A percentile compares a stretch with the other conserved stretches of the same genome.
Evolutionary conservation across 2,888 invertebrate genomes (phyloP).

Genomic region (Eupsilia transversa): DNA sequence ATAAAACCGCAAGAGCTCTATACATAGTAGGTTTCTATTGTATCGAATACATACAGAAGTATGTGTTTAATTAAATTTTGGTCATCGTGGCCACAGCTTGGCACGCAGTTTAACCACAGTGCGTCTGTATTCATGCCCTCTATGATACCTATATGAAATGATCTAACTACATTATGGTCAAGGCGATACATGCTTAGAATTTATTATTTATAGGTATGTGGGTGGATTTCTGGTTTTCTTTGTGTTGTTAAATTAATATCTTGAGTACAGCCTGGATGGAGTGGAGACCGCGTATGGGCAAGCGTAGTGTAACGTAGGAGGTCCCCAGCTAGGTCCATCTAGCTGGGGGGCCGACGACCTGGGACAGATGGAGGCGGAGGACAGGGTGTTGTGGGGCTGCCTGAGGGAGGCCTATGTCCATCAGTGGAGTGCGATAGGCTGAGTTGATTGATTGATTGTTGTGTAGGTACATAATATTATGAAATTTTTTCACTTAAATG

Average conservation of each 20-base stretch:
- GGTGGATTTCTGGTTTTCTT: conserved; percentile 16
- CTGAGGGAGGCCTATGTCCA: too few species aligned
- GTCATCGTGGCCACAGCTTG: conserved; percentile 49
- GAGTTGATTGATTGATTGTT: too few species aligned
- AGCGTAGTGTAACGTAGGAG: too few species aligned
- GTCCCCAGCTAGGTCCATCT: too few species aligned
- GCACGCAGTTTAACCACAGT: conserved; percentile 53
- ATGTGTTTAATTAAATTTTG: conserved; percentile 55
- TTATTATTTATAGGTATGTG: conserved; percentile 33
- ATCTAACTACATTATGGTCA: conserved; percentile 39
- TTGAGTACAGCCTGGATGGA: too few species aligned
- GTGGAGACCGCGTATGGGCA: too few species aligned
- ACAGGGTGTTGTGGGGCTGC: too few species aligned
- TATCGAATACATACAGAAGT: conserved; percentile 19
- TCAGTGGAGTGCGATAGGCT: too few species aligned
- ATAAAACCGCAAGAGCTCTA: conserved; percentile 49
- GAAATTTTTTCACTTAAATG: not conserved
- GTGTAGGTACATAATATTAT: conserved; percentile 1
- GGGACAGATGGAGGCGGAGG: too few species aligned
- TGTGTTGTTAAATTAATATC: not conserved
- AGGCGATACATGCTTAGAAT: conserved; percentile 52
- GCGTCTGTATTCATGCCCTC: conserved; percentile 33
- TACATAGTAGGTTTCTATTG: conserved; percentile 41
- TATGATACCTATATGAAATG: conserved; percentile 40
- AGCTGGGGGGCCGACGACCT: too few species aligned